A percentile compares a stretch with the other conserved stretches of the same genome.
Conservation (phyloP, 2,113 vertebrate genomes). For the Peromyscus californicus region DNA sequence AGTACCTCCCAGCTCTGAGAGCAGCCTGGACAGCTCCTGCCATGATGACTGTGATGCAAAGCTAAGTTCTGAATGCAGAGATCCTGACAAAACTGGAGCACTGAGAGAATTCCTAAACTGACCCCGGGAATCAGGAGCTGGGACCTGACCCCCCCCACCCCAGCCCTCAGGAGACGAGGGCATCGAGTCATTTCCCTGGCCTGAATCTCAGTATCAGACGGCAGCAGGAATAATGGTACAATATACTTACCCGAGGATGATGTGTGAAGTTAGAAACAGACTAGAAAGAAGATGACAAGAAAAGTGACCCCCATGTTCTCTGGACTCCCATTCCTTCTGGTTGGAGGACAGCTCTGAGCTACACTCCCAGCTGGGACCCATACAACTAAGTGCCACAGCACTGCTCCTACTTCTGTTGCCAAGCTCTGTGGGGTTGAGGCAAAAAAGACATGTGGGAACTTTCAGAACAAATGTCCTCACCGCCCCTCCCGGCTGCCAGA, state of each 20-base stretch:
- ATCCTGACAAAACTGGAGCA: background rate
- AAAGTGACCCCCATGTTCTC: background rate
- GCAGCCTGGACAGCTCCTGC: background rate
- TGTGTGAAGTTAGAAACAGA: background rate
- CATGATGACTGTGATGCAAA: background rate
- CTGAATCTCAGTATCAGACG: background rate
- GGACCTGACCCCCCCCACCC: background rate
- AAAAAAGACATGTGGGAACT: background rate
- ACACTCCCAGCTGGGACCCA: background rate
- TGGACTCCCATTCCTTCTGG: background rate
- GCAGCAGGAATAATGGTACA: background rate
- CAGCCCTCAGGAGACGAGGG: background rate
- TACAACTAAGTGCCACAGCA: background rate
- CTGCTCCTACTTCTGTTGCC: background rate
- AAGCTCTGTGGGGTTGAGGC: conserved; percentile 37
- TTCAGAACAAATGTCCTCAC: background rate
- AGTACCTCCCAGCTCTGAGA: background rate
- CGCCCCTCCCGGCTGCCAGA: background rate
- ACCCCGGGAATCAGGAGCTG: background rate
- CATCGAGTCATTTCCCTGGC: background rate
- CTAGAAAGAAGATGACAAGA: background rate
- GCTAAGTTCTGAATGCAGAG: background rate
- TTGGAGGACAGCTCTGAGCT: background rate
- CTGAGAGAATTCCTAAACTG: background rate
- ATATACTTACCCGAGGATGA: background rate